phyloP scores from a whole-genome alignment of 2,888 invertebrate genomes.

The Drosophila falleni region DNA sequence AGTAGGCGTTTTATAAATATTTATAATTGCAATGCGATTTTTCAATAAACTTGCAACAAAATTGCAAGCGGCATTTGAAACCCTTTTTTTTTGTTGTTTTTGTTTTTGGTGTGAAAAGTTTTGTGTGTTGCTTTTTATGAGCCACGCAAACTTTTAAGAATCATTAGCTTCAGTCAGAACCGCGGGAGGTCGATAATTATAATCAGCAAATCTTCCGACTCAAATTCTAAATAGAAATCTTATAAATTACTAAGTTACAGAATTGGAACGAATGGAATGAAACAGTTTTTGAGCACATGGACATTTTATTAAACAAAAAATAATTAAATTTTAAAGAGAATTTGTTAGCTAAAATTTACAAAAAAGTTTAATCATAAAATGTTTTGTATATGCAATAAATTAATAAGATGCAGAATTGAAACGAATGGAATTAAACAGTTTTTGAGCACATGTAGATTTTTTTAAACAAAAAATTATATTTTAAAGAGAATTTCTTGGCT shows the following conservation, averaged over 20 bases:
- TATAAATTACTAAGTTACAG: not conserved
- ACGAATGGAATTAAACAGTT: too few relatives aligned
- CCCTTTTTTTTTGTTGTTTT: not conserved
- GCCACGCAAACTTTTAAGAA: not conserved
- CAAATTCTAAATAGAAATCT: not conserved
- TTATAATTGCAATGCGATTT: conserved; percentile 68
- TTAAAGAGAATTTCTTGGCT: too few relatives aligned
- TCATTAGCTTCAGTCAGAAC: conserved; percentile 14
- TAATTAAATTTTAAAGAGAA: too few relatives aligned
- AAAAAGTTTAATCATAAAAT: too few relatives aligned
- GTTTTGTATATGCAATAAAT: too few relatives aligned
- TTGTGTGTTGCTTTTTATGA: not conserved
- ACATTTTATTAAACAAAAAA: too few relatives aligned
- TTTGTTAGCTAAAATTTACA: too few relatives aligned
- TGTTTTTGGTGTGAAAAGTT: conserved; percentile 39
- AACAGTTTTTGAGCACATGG: not conserved
- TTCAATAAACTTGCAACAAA: conserved; percentile 65
- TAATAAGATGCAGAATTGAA: too few relatives aligned
- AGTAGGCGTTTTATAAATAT: conserved; percentile 71
- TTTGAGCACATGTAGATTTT: too few relatives aligned
- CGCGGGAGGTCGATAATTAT: conserved; percentile 14
- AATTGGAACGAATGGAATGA: not conserved
- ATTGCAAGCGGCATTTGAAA: conserved; percentile 46
- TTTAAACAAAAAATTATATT: too few relatives aligned
- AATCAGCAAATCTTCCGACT: not conserved